A percentile compares a stretch with the other conserved stretches of the same genome.
Conservation (phyloP, 1,140 invertebrate species). For the Apis laboriosa region DNA sequence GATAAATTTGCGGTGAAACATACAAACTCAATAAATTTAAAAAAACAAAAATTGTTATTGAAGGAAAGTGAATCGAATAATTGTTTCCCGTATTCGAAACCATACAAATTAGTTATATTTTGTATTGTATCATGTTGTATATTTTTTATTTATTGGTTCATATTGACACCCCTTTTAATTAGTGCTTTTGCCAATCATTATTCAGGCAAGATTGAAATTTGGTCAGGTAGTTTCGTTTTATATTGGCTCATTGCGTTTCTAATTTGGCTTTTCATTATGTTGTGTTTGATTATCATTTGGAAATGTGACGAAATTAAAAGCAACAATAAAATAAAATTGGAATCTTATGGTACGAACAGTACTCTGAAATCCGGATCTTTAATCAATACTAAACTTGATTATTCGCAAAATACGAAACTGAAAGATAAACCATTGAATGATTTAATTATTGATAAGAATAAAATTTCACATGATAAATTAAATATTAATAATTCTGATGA, state of each 20-base stretch:
- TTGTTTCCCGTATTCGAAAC: background rate
- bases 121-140: slow-evolving; percentile 61
- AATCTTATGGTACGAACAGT: slow-evolving; percentile 41
- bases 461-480: background rate
- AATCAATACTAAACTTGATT: background rate
- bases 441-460: background rate
- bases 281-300: slow-evolving; percentile 66
- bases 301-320: slow-evolving; percentile 28
- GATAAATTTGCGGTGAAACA: slow-evolving; percentile 30
- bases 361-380: too few relatives aligned
- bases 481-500: background rate
- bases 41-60: slow-evolving; percentile 18
- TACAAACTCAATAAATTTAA: slow-evolving; percentile 38
- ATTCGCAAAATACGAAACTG: background rate
- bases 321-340: background rate
- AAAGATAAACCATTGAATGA: background rate
- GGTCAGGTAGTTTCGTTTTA: slow-evolving; percentile 42
- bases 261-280: slow-evolving; percentile 72
- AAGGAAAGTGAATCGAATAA: background rate
- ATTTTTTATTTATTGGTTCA: slow-evolving; percentile 77
- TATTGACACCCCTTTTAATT: slow-evolving; percentile 71
- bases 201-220: background rate
- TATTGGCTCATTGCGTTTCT: slow-evolving; percentile 72
- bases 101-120: slow-evolving; percentile 26
- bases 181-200: slow-evolving; percentile 34